Evolutionary conservation across 1,140 invertebrate species (phyloP), one percentile per base, ranked within the genome.

Genomic region (Prorops nasuta): DNA sequence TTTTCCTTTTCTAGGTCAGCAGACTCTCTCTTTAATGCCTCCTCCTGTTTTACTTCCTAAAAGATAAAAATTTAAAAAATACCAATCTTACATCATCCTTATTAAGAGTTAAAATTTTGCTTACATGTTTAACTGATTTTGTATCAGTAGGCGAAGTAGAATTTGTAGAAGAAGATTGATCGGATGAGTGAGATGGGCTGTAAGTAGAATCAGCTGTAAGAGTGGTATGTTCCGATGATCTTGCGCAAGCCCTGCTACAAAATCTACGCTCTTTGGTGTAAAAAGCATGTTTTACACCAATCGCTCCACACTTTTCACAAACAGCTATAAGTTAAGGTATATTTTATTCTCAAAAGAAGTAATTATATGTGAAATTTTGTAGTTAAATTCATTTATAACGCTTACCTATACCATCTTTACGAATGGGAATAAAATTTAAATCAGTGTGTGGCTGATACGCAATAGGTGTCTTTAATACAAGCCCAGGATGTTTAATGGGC

Each of bases 221-320:
- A 10, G 66, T 54, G 3, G 67, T 65, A 44, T 71, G 65, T 47
- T 78, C 75, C 2, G 72, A 76, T 12, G 76, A 78, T 24, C 86
- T 76, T 3, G 87, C 87, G 75, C 88, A 91, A 10, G 84, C 81
- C 74, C 88, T 81, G 66, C 87, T 90, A 66, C 88, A 91, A 73
- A 87, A 90, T 51, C 86, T 79, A 57, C 91, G 81, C 55, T 91
- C 88, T 71, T 90, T 89, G 9, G 90, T 92, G 64, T 94, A 93
- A 75, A 94, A 94, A 2, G 90, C 88, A 74, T 92, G 89, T 71
- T 92, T 92, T 4, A 93, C 90, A 51, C 91, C 91, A 58, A 92
- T 90, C 21, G 89, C 87, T 41, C 91, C 91, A 76, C 91, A 94
- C 72, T 90, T 89, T 74, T 91, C 88, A 81, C 91, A 94, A 22